Conservation (phyloP, 2,113 vertebrate genomes). For the Lepisosteus osseus region DNA sequence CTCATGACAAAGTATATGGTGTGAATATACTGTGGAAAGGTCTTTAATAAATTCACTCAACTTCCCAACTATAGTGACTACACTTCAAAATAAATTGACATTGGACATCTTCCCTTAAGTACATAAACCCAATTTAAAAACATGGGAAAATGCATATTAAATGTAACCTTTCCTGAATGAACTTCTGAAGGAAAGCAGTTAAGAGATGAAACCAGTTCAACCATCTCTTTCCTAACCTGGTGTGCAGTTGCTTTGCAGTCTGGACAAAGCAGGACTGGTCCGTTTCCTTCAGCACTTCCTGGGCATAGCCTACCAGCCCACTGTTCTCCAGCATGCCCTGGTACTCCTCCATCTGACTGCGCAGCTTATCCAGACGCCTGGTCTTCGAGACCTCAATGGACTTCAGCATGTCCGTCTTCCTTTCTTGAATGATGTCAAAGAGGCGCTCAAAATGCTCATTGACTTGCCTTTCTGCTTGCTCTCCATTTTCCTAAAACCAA, state of each 20-base stretch:
- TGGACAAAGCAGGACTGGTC: conserved; percentile 97
- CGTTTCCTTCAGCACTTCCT: conserved; percentile 95
- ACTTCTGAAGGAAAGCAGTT: no score
- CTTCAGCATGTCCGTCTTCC: conserved; percentile 75
- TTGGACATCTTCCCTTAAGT: no score
- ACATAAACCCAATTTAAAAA: no score
- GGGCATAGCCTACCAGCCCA: conserved; percentile 92
- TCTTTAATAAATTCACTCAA: no score
- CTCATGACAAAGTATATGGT: no score
- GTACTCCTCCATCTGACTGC: conserved; percentile 87
- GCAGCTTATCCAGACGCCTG: conserved; percentile 77
- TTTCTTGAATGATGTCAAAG: conserved; percentile 80
- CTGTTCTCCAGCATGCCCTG: conserved; percentile 95
- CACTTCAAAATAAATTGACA: no score
- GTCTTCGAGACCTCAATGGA: conserved; percentile 80
- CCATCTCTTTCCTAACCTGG: conserved; percentile 73
- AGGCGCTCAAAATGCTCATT: conserved; percentile 83
- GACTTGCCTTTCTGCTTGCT: conserved; percentile 77
- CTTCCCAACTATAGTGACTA: no score
- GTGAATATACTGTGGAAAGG: no score
- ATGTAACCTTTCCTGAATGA: no score
- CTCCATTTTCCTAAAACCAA: conserved; percentile 78
- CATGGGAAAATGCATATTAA: no score
- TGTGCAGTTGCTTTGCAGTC: conserved; percentile 91
- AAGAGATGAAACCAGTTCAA: no score